Evolutionary conservation across 2,888 invertebrate genomes (phyloP), one percentile per base, ranked within the genome.

Genomic region (Trichacis sp.): DNA sequence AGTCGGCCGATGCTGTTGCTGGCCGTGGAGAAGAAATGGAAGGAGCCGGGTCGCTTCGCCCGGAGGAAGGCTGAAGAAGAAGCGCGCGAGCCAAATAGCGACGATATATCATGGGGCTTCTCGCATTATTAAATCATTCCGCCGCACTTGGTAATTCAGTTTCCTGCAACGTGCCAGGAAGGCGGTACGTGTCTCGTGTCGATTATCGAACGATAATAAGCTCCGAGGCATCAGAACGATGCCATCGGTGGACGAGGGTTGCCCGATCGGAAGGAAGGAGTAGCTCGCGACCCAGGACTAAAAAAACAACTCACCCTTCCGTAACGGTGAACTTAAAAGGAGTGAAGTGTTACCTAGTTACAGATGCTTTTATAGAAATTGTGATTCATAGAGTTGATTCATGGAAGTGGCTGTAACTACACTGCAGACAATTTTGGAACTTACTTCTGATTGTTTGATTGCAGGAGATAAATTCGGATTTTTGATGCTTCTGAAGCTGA

Each of bases 161-260:
- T 79, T 77, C 73, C 73, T 66, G 73, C 70, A 68, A 76, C 77
- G 74, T 76, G 72, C 70, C 68, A 70, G 62, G 70, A 68, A 56
- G 54, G 50, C 55, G 47, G 55, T 76, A 77, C 76, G 77, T 77
- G 77, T 75, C 74, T 72, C 74, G 75, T 72, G 74, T 76, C 77
- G 78, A 79, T 77, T 79, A 78, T 78, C 72, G 75, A 76, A 73
- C 73, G 76, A 77, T 77, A 77, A 77, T 77, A 74, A 76, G 76
- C 73, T 72, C 63, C 63, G 69, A 69, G 64, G 57, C 68, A 73
- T n/a, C n/a, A n/a, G n/a, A n/a, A n/a, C n/a, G n/a, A n/a, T n/a
- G n/a, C n/a, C n/a, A n/a, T 75, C 74, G 72, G 70, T 65, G 70
- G 69, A 65, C 49, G 65, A 55, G 68, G 65, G 60, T 43, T 48